Percentiles rank a stretch among this genome's conserved stretches.
Conservation (phyloP, 2,113 vertebrate species). For the Synchiropus splendidus region DNA sequence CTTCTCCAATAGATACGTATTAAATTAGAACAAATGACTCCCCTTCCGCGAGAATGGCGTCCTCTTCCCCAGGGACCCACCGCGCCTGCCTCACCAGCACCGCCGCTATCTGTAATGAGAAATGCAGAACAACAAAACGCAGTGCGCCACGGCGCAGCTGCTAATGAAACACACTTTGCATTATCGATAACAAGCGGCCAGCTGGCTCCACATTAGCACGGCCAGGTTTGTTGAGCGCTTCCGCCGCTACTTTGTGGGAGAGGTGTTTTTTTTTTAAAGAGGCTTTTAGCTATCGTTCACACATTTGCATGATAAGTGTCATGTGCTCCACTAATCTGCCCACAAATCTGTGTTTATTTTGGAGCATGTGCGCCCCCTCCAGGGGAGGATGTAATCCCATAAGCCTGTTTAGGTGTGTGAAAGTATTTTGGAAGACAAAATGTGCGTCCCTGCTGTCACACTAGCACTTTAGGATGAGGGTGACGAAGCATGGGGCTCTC, state of each 20-base stretch:
- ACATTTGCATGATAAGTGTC: too few species aligned
- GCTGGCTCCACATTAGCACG: too few species aligned
- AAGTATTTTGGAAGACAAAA: constrained; percentile 48
- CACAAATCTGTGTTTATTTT: constrained; percentile 36
- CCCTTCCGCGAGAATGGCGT: constrained; percentile 35
- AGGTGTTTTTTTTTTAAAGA: too few species aligned
- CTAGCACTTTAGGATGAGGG: constrained; percentile 30
- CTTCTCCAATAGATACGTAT: constrained; percentile 53
- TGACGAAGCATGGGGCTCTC: constrained; percentile 28
- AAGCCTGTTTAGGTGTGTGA: constrained; percentile 48
- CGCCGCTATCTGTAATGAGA: constrained; percentile 33
- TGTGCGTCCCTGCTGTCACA: constrained; percentile 29
- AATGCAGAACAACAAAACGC: constrained; percentile 12
- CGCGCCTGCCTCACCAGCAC: too few species aligned
- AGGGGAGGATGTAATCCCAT: constrained; percentile 46
- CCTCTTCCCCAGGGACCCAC: constrained; percentile 27
- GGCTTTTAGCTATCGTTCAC: too few species aligned
- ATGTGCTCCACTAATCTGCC: constrained; percentile 28
- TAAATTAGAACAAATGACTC: too few species aligned
- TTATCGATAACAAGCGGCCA: constrained; percentile 27
- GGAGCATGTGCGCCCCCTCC: constrained; percentile 31
- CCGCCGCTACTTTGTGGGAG: too few species aligned
- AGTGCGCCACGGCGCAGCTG: too few species aligned
- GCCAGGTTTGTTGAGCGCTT: too few species aligned
- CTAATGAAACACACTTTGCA: constrained; percentile 16